Evolutionary conservation across 2,888 invertebrate species (phyloP), one percentile per base, ranked within the genome.

Genomic region (Saturnia pavonia): DNA sequence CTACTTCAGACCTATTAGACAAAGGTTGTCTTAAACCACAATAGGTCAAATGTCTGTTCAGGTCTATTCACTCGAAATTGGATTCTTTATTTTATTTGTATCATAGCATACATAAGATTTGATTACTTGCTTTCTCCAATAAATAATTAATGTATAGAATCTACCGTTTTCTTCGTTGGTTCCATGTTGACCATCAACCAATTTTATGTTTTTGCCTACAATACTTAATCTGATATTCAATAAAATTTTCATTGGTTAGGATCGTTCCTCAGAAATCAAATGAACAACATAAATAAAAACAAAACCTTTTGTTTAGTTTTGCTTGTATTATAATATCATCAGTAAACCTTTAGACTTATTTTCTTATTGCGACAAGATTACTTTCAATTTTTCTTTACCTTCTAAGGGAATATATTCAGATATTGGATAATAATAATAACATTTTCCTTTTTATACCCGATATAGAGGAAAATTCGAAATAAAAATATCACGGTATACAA

Each of bases 91-190:
- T 65, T 65, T 65, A 65, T 65, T 40, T 65, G 65, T 65, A 40
- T 65, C 40, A 65, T 40, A 40, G 19, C 27, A 27, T 27, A 65
- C 40, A 65, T 65, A 65, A n/a, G 40, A 40, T 40, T 65, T 40
- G 65, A 40, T 65, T 34, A 27, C 14, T 60, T 40, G 7, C 8
- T 8, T 65, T 40, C 40, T 65, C 40, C 19, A 40, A 65, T 65
- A 65, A 65, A 65, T 65, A 65, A 65, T 40, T 65, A 19, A 63
- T 34, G 8, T 40, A 27, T 60, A 60, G 65, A n/a, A 40, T 65
- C n/a, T n/a, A 65, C n/a, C n/a, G 19, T 40, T 40, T 34, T 65
- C 8, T 9, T 8, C 9, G 14, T 60, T n/a, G n/a, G n/a, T n/a
- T n/a, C n/a, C n/a, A n/a, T n/a, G n/a, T n/a, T n/a, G n/a, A n/a